phyloP scores from a whole-genome alignment of 1,140 invertebrate species.

The Hesperophylax magnus region DNA sequence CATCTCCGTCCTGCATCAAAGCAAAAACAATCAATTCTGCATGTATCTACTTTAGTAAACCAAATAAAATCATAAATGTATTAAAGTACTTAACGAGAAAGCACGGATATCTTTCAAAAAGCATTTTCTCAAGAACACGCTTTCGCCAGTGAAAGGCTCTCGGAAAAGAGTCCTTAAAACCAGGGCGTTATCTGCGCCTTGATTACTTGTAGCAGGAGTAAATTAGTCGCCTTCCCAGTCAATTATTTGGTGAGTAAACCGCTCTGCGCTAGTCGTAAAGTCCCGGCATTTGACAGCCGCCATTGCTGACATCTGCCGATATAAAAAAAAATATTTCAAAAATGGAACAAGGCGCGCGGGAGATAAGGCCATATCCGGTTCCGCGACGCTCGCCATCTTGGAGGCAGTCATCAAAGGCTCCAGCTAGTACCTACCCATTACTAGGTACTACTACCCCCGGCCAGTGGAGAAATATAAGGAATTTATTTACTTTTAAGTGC shows the following conservation, averaged over 20 bases:
- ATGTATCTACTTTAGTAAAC: too few species aligned
- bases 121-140: too few species aligned
- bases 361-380: conserved; percentile 57
- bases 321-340: conserved; percentile 52
- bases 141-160: neutral
- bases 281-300: conserved; percentile 8
- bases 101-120: too few species aligned
- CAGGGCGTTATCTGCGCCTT: conserved; percentile 21
- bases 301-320: conserved; percentile 54
- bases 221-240: conserved; percentile 28
- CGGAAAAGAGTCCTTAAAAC: neutral
- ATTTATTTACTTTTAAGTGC: conserved; percentile 57
- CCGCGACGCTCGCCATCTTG: conserved; percentile 49
- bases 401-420: conserved; percentile 52
- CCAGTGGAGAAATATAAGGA: conserved; percentile 49
- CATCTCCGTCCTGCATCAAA: too few species aligned
- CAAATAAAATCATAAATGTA: too few species aligned
- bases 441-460: conserved; percentile 13
- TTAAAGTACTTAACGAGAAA: too few species aligned
- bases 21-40: too few species aligned
- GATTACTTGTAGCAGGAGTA: neutral
- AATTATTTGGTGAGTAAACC: conserved; percentile 24
- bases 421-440: neutral
- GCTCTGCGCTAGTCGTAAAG: conserved; percentile 29
- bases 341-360: conserved; percentile 49